A percentile compares a stretch with the other conserved stretches of the same genome.
phyloP scores from a whole-genome alignment of 2,113 vertebrate species.

The Corydoras sp. region DNA sequence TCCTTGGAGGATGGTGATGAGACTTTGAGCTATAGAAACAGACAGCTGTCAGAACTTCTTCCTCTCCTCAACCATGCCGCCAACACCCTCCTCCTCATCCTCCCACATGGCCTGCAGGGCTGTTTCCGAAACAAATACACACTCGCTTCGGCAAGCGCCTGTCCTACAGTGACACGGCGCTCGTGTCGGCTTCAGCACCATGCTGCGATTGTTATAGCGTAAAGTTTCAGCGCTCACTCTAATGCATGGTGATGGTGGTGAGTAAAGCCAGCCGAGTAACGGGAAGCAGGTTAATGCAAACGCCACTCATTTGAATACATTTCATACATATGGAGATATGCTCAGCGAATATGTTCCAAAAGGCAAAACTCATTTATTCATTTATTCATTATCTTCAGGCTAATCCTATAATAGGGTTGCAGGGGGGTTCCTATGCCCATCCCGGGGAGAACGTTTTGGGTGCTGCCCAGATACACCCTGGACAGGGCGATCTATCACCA shows the following conservation, averaged over 20 bases:
- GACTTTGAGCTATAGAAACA: slow-evolving; percentile 39
- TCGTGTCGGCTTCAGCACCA: slow-evolving; percentile 17
- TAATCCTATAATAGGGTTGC: too few relatives aligned
- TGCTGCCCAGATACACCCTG: too few relatives aligned
- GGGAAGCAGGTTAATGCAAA: background rate
- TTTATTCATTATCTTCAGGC: too few relatives aligned
- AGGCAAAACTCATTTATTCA: too few relatives aligned
- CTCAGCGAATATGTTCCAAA: too few relatives aligned
- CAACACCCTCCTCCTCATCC: slow-evolving; percentile 50
- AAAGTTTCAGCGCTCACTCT: background rate
- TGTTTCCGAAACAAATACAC: slow-evolving; percentile 22
- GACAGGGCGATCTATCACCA: too few relatives aligned
- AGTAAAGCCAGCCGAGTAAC: slow-evolving; percentile 15
- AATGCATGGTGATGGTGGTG: too few relatives aligned
- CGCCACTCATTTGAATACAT: too few relatives aligned
- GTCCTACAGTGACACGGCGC: slow-evolving; percentile 9
- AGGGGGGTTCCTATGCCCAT: too few relatives aligned
- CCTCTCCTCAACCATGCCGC: slow-evolving; percentile 52
- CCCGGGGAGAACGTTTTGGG: too few relatives aligned
- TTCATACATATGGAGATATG: too few relatives aligned
- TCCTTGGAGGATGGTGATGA: slow-evolving; percentile 38
- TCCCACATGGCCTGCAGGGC: slow-evolving; percentile 32
- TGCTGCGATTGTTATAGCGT: background rate
- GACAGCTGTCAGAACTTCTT: slow-evolving; percentile 60
- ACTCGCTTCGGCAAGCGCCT: background rate